These are phyloP conservation scores for Microctonus hyperodae DNA, from an alignment of 2,888 invertebrate genomes.

Conservation along the genomic window DNA sequence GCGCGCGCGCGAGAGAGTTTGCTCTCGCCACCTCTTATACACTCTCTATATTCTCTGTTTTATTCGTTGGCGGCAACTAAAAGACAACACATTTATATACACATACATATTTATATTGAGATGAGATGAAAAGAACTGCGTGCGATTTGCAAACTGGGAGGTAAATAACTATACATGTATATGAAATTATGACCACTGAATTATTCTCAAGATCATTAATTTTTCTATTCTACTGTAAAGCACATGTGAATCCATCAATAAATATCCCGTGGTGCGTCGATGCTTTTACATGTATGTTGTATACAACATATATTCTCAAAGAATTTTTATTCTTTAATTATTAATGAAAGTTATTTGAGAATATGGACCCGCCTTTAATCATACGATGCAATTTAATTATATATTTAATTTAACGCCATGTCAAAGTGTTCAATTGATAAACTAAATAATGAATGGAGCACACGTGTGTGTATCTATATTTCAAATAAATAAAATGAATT, in stretches of 20 bases:
- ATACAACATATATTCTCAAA: too few relatives aligned
- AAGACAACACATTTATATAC: neutral
- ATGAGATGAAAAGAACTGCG: neutral
- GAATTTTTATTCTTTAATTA: neutral
- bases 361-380: constrained; percentile 19
- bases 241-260: constrained; percentile 23
- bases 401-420: constrained; percentile 19
- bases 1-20: neutral
- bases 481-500: too few relatives aligned
- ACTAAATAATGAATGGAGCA: neutral
- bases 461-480: too few relatives aligned
- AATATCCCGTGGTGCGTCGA: constrained; percentile 21
- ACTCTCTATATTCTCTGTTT: neutral
- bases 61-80: neutral
- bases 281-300: too few relatives aligned
- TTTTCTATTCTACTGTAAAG: neutral
- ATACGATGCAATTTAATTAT: constrained; percentile 23
- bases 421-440: neutral
- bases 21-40: neutral
- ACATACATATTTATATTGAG: neutral
- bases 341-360: neutral
- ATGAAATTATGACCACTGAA: constrained; percentile 18
- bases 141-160: constrained; percentile 21
- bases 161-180: neutral
- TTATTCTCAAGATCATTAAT: constrained; percentile 18